Evolutionary conservation across 2,888 invertebrate species (phyloP).

Genomic region (Andrena dorsata): DNA sequence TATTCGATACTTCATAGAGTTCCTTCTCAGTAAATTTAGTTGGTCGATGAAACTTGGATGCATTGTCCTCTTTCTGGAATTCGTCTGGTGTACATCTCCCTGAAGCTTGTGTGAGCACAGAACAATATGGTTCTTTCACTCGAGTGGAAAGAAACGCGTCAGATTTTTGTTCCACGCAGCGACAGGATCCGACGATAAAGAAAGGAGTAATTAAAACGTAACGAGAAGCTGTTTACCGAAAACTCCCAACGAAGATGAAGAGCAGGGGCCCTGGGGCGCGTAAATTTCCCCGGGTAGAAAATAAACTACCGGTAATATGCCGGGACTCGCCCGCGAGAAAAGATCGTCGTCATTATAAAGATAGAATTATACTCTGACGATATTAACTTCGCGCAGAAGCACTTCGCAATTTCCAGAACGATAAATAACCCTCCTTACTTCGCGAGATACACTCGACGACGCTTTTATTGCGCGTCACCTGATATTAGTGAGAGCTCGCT

Average conservation of each 20-base stretch:
- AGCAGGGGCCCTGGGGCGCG: constrained; percentile 12
- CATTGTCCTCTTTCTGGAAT: too few relatives aligned
- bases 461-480: constrained; percentile 60
- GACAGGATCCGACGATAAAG: constrained; percentile 2
- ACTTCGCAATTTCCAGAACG: constrained; percentile 59
- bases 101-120: neutral
- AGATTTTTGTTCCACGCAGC: constrained; percentile 12
- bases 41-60: neutral
- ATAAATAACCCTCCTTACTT: constrained; percentile 62
- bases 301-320: constrained; percentile 63
- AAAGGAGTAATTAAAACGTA: constrained; percentile 51
- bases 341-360: constrained; percentile 67
- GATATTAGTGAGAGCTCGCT: constrained; percentile 45
- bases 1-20: neutral
- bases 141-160: neutral
- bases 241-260: constrained; percentile 37
- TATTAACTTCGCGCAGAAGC: constrained; percentile 62
- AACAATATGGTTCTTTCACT: constrained; percentile 4
- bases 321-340: constrained; percentile 55
- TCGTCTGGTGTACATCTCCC: too few relatives aligned
- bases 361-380: constrained; percentile 67
- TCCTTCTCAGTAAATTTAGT: too few relatives aligned
- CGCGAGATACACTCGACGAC: constrained; percentile 60
- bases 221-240: constrained; percentile 58
- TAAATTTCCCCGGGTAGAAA: constrained; percentile 55